Evolutionary conservation across 2,888 invertebrate species (phyloP), one percentile per base, ranked within the genome.

Genomic region (Drosophila multiciliata): DNA sequence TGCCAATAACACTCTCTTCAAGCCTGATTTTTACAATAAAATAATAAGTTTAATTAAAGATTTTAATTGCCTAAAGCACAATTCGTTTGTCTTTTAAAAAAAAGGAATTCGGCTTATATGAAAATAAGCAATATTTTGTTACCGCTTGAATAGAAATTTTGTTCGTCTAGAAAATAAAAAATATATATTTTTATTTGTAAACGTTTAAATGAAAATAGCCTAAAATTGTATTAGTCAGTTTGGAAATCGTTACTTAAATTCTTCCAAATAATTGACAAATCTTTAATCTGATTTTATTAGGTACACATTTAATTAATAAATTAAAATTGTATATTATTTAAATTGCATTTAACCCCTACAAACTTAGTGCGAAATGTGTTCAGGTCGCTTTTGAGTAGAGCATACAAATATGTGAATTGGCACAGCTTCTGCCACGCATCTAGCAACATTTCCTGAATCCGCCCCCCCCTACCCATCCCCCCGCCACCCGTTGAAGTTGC

Each of bases 321-420:
- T 48, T 5, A 0, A 17, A 48, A 15, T 23, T n/a, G 2, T 7
- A 9, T 0, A 1, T n/a, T n/a, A 9, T 0, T 11, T 11, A n/a
- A 2, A 40, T n/a, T n/a, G n/a, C n/a, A 45, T 20, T 45, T 3
- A 45, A 11, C 29, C 23, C 23, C 26, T 12, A 36, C 57, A 54
- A 63, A 36, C 1, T n/a, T 1, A 1, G 3, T n/a, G 35, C 8
- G 2, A 8, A 36, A 40, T 45, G n/a, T 15, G 11, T 0, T 9
- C n/a, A 15, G 40, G 0, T 23, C n/a, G 0, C 9, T 7, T 6
- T 36, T 23, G n/a, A 3, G 38, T 26, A 73, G 73, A 8, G 69
- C 52, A 74, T 54, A 53, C 36, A 72, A 73, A 80, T 80, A 78
- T 78, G 68, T 69, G 80, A 85, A 89, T 86, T 86, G 85, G 85